Base-by-base conservation (phyloP, 2,888 invertebrate genomes). In the Creontiades dilutus region DNA sequence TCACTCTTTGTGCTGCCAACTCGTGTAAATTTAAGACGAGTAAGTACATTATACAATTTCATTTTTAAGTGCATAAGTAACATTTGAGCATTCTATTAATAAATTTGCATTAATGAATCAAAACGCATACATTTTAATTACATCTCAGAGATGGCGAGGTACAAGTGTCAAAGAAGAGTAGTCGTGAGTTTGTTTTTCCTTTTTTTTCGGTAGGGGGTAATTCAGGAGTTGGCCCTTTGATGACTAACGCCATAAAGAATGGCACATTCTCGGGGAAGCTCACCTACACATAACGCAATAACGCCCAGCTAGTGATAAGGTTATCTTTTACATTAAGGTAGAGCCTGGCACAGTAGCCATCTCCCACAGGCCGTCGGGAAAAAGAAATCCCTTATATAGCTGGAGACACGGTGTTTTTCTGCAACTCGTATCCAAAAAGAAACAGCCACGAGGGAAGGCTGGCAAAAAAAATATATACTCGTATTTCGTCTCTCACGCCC, bases 211-310 rank as follows among this genome's bases (percentile, higher is more conserved):
- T 12, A 68, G 27, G 13, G 23, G 68, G n/a, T 12, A 68, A 27
- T 68, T 68, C 23, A 68, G 9, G 13, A 27, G 23, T 19, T 12
- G 27, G 68, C 68, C 68, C 68, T 68, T 68, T 68, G 68, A 68
- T 68, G 68, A 68, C 68, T 68, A 19, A 78, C 78, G 46, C 46
- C 78, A 78, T 78, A 78, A 78, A 78, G 78, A 78, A 78, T 78
- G 14, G 78, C 37, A 78, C 28, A 78, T 78, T 78, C 78, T 47
- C 46, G 14, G 37, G 47, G 78, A 78, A 47, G 37, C 78, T 37
- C 46, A 37, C 37, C 78, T 19, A 16, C 16, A n/a, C 13, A 37
- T 78, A 78, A 78, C 78, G 78, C 46, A 78, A 78, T 78, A 78
- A 78, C 78, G 78, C 78, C 78, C 76, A 0, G 78, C 78, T 37